These are phyloP conservation scores for Holothuria leucospilota DNA, from an alignment of 53 echinoderm and acorn worm genomes.

Conservation along the genomic window DNA sequence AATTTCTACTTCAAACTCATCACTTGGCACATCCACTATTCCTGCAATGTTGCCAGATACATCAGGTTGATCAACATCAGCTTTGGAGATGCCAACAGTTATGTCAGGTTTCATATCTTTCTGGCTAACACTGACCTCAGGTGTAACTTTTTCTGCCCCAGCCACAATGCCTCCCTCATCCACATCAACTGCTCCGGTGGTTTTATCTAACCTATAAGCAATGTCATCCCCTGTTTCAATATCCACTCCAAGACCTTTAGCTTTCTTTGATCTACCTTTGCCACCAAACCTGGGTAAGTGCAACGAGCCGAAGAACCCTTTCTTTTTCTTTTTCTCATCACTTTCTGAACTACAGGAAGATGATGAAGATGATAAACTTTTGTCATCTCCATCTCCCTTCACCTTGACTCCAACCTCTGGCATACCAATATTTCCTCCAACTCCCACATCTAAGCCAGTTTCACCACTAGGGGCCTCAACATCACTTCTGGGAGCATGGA, in stretches of 20 bases:
- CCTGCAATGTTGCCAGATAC: neutral
- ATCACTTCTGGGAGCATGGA: neutral
- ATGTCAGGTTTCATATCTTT: neutral
- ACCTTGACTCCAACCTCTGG: neutral
- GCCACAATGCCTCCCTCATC: conserved; percentile 10
- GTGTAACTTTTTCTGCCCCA: neutral
- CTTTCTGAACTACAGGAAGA: neutral
- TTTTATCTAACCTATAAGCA: no score
- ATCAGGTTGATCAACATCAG: neutral
- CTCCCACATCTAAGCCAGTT: neutral
- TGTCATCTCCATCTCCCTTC: neutral
- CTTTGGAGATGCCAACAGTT: neutral
- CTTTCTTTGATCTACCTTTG: conserved; percentile 7
- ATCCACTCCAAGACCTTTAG: neutral
- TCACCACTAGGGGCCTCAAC: neutral
- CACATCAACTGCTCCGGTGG: neutral
- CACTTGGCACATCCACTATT: neutral
- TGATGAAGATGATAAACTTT: conserved; percentile 28
- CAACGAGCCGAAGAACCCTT: conserved; percentile 5
- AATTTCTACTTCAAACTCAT: neutral
- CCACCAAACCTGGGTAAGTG: conserved; percentile 32
- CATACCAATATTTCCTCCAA: neutral
- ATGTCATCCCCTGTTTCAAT: neutral
- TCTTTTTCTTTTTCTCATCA: conserved; percentile 40
- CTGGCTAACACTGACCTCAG: conserved; percentile 19